Evolutionary conservation across 2,113 vertebrate genomes (phyloP).

Genomic region (Gila orcuttii): DNA sequence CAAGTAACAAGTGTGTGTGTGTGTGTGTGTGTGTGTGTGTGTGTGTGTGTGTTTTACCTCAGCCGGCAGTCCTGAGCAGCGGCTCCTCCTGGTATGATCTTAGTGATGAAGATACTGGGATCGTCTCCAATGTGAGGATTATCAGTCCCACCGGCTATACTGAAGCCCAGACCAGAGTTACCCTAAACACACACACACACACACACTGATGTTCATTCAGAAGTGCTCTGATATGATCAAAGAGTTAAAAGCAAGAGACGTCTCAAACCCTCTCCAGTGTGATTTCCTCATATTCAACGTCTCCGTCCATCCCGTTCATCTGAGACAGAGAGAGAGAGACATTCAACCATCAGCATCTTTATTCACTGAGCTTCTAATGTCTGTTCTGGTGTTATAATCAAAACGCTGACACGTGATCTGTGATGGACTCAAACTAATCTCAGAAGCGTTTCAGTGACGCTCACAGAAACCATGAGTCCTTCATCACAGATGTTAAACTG

Average conservation of each 20-base stretch:
- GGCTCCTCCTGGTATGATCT: constrained; percentile 95
- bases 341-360: not conserved
- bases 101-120: constrained; percentile 97
- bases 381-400: not conserved
- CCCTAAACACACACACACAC: constrained; percentile 75
- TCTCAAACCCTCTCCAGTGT: constrained; percentile 83
- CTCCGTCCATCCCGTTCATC: constrained; percentile 90
- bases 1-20: not conserved
- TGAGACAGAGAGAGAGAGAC: constrained; percentile 58
- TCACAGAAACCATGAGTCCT: too few relatives aligned
- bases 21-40: constrained; percentile 17
- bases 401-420: not conserved
- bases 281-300: constrained; percentile 91
- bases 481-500: too few relatives aligned
- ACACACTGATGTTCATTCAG: constrained; percentile 33
- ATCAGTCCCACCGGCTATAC: constrained; percentile 87
- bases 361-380: not conserved
- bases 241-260: not conserved
- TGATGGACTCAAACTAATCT: not conserved
- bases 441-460: not conserved
- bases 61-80: constrained; percentile 93
- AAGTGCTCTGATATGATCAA: not conserved
- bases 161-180: constrained; percentile 95
- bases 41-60: constrained; percentile 75
- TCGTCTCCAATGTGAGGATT: constrained; percentile 97